Percentiles rank a stretch among this genome's conserved stretches.
phyloP scores from a whole-genome alignment of 2,113 vertebrate genomes.

The Eptatretus burgeri region DNA sequence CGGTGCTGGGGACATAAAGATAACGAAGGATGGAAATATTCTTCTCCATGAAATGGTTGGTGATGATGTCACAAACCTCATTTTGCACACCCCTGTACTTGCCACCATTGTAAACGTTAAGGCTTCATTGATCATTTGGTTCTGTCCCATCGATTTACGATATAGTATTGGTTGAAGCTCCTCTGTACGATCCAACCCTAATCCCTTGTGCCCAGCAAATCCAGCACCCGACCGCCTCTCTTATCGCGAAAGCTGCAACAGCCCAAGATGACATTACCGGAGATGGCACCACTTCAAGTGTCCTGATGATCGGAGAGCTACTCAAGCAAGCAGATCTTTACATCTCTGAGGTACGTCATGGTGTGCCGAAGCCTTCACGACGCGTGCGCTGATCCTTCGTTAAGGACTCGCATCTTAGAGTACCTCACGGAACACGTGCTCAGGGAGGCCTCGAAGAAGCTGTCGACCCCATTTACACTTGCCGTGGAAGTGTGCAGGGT shows the following conservation, averaged over 20 bases:
- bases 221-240: slow-evolving; percentile 80
- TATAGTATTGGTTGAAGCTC: background rate
- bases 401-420: too few relatives aligned
- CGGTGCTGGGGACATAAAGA: slow-evolving; percentile 74
- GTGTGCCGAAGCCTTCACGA: background rate
- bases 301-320: slow-evolving; percentile 79
- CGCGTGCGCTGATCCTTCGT: too few relatives aligned
- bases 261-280: slow-evolving; percentile 95
- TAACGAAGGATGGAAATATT: slow-evolving; percentile 94
- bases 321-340: slow-evolving; percentile 85
- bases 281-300: slow-evolving; percentile 85
- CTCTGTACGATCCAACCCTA: background rate
- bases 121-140: background rate
- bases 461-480: slow-evolving; percentile 15
- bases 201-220: slow-evolving; percentile 41
- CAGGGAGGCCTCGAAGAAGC: too few relatives aligned
- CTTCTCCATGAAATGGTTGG: slow-evolving; percentile 89
- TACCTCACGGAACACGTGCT: too few relatives aligned
- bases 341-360: slow-evolving; percentile 43
- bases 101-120: background rate
- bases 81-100: background rate
- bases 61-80: too few relatives aligned
- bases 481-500: slow-evolving; percentile 24
- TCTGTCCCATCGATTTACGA: background rate
- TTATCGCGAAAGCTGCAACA: slow-evolving; percentile 90